These are phyloP conservation scores for Streblospio benedicti DNA, from an alignment of 1,140 invertebrate species.

Conservation along the genomic window DNA sequence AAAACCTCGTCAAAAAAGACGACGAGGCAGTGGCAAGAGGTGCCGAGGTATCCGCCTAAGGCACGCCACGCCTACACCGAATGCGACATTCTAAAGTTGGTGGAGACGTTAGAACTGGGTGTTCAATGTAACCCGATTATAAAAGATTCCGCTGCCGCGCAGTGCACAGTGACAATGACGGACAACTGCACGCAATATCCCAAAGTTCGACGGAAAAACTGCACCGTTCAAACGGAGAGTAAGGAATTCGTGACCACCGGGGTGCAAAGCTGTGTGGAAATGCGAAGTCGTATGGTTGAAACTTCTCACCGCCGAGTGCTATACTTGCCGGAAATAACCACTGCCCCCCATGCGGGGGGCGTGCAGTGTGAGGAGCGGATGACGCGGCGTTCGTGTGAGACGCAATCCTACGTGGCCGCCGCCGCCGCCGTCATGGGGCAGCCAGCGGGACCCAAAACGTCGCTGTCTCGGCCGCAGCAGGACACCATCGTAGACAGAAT, in stretches of 20 bases:
- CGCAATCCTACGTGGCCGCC: too few relatives aligned
- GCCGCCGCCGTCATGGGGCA: too few relatives aligned
- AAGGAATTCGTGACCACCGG: neutral
- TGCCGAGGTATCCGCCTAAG: neutral
- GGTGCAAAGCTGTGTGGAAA: neutral
- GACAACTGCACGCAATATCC: neutral
- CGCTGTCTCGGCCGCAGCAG: too few relatives aligned
- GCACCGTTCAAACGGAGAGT: neutral
- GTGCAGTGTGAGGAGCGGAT: too few relatives aligned
- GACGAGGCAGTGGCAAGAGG: neutral
- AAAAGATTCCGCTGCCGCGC: neutral
- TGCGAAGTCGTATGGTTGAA: neutral
- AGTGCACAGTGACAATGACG: neutral
- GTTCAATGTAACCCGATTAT: neutral
- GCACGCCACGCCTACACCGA: neutral
- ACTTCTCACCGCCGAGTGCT: too few relatives aligned
- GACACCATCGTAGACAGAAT: too few relatives aligned
- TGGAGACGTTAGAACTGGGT: neutral
- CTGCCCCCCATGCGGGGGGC: too few relatives aligned
- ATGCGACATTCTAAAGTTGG: neutral
- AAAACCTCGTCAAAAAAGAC: neutral
- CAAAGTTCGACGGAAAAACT: neutral
- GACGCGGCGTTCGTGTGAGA: too few relatives aligned
- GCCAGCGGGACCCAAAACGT: too few relatives aligned
- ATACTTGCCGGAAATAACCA: too few relatives aligned